Base-by-base conservation (phyloP, 2,113 vertebrate species). In the Camelus bactrianus region DNA sequence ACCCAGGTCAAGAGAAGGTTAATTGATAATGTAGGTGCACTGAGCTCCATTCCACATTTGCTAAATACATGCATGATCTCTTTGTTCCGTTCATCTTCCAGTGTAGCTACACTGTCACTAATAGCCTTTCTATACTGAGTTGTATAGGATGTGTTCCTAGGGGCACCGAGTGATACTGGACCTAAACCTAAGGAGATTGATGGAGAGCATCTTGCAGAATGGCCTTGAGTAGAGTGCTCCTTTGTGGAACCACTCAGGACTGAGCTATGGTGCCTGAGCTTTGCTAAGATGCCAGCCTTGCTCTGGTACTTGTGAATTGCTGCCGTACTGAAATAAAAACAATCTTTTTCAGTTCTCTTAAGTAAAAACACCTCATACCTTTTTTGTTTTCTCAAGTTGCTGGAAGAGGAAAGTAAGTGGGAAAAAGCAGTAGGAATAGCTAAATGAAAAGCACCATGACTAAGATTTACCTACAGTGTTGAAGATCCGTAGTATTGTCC, bases 21-120 rank as follows among this genome's bases (percentile, higher is more conserved):
- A 54, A 22, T 12, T 17, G 54, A 35, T 62, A 32, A 42, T 42
- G 5, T 67, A 93, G 93, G 95, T 70, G 94, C 77, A 95, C 73
- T 82, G 84, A 92, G 79, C 95, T 93, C 6, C 28, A 89, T 95
- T 98, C 94, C 96, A 82, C 96, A 79, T 97, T 82, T 97, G 90
- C 75, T 97, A 94, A 96, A 69, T 92, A 46, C 28, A 97, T 58
- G 93, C 90, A 90, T 93, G 86, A 97, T 92, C 73, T 91, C 79
- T 97, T 96, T 96, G 87, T 93, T 97, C 76, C 60, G 87, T 97
- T 97, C 97, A 92, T 94, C 93, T 89, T 94, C 94, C 94, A 64
- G 76, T 79, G 65, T 65, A 96, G 79, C 69, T 79, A 79, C 93
- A 90, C 54, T 87, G 54, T 92, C 95, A 95, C 81, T 96, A 82